phyloP scores from a whole-genome alignment of 2,797 vertebrate species.

The Crenichthys baileyi region DNA sequence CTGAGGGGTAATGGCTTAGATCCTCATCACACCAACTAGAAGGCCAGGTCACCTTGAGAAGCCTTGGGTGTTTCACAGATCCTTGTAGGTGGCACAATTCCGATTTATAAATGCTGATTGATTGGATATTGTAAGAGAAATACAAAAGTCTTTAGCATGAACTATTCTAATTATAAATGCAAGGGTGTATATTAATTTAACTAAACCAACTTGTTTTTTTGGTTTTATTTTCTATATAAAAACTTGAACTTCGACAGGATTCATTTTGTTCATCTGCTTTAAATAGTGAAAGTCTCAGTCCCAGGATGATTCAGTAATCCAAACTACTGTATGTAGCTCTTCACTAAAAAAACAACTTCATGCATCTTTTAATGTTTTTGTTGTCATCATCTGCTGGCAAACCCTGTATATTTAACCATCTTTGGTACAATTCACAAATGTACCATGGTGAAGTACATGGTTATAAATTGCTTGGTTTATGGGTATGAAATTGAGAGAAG shows the following conservation, averaged over 20 bases:
- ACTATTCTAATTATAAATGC: not conserved
- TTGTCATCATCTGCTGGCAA: not conserved
- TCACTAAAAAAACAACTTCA: not conserved
- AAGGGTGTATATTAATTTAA: not conserved
- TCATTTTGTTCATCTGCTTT: not conserved
- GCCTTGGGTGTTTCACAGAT: slow-evolving; percentile 13
- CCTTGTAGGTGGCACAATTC: not conserved
- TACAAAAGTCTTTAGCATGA: not conserved
- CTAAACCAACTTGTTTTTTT: slow-evolving; percentile 14
- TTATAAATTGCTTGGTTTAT: no score
- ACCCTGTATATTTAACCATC: not conserved
- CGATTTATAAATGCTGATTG: not conserved
- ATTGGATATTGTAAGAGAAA: not conserved
- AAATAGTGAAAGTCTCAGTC: not conserved
- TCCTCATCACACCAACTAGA: slow-evolving; percentile 48
- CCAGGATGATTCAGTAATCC: not conserved
- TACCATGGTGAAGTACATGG: no score
- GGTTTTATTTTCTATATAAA: not conserved
- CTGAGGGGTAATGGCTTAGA: slow-evolving; percentile 42
- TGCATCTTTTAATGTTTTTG: not conserved
- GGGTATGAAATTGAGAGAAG: no score
- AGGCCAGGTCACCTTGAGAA: slow-evolving; percentile 64
- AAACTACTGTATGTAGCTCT: not conserved
- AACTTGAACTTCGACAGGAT: not conserved
- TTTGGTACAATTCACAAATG: not conserved